phyloP scores from a whole-genome alignment of 37 sponge, comb jelly and placozoan genomes.

The Crambe crambe region DNA sequence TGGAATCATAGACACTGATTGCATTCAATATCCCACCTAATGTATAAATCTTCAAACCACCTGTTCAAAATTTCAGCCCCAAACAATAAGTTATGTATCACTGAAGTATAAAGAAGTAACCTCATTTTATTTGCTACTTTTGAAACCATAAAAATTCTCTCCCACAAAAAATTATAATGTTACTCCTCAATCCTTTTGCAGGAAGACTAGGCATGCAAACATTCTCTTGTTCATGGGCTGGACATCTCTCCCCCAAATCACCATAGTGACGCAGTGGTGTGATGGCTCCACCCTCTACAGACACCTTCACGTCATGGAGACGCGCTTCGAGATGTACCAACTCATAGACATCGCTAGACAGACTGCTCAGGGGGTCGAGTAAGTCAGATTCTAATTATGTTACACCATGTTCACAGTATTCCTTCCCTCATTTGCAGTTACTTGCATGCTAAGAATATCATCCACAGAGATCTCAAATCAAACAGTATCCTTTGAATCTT shows the following conservation, averaged over 20 bases:
- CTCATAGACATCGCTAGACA: conserved; percentile 89
- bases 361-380: conserved; percentile 96
- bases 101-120: no score
- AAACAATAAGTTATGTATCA: no score
- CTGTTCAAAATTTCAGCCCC: no score
- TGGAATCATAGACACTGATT: not conserved
- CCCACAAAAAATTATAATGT: no score
- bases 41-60: no score
- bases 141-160: no score
- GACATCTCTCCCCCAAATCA: conserved; percentile 75
- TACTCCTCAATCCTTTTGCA: no score
- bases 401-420: no score
- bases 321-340: conserved; percentile 76
- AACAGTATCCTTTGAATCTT: no score
- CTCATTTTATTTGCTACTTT: no score
- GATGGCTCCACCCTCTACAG: conserved; percentile 93
- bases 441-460: not conserved
- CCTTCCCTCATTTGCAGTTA: not conserved
- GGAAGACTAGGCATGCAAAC: conserved; percentile 97
- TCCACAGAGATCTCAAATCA: not conserved
- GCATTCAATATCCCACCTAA: not conserved
- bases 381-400: no score
- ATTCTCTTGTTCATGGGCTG: conserved; percentile 98
- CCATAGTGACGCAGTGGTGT: conserved; percentile 99
- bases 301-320: conserved; percentile 86